Evolutionary conservation across 2,113 vertebrate species (phyloP), one percentile per base, ranked within the genome.

Genomic region (Cephalophus harveyi): DNA sequence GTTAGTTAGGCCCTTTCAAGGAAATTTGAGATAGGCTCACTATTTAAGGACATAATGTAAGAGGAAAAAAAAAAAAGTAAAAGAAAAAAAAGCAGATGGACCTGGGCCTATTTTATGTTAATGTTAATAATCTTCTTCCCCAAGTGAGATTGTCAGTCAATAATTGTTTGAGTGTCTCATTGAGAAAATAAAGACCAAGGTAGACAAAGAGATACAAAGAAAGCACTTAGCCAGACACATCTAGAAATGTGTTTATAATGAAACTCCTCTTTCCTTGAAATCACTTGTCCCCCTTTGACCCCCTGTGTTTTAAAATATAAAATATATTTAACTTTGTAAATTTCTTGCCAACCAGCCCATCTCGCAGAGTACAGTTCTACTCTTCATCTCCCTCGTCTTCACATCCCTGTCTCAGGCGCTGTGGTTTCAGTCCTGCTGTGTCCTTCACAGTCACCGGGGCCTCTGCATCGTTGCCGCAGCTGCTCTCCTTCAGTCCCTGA

Each of bases 391-490:
- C 52, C 52, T 27, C 1, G 0, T 60, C 14, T 40, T 57, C 40
- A 16, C 30, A 10, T 60, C 57, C 19, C 62, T 10, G n/a, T 50
- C 50, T 40, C 8, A 1, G n/a, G 57, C 57, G 6, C n/a, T 36
- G 13, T 21, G 5, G 0, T 10, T 15, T 28, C 27, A 6, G 14
- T 9, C 50, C 54, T 21, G 4, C 17, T 1, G 3, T 10, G 6
- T 21, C 33, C 50, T 14, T 12, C 21, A 27, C 16, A 2, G 40
- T 30, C 9, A 0, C 6, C 2, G n/a, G 10, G 46, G 7, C 23
- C 46, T 71, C 36, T 50, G 21, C 13, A 1, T 36, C 21, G 28
- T 60, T 48, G 40, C n/a, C 0, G 0, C 14, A 9, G 40, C 50
- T 52, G 7, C 9, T 23, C 33, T 55, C 6, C 19, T 46, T 33